Conservation (phyloP, 2,797 vertebrate species). For the Phalloptychus januarius region DNA sequence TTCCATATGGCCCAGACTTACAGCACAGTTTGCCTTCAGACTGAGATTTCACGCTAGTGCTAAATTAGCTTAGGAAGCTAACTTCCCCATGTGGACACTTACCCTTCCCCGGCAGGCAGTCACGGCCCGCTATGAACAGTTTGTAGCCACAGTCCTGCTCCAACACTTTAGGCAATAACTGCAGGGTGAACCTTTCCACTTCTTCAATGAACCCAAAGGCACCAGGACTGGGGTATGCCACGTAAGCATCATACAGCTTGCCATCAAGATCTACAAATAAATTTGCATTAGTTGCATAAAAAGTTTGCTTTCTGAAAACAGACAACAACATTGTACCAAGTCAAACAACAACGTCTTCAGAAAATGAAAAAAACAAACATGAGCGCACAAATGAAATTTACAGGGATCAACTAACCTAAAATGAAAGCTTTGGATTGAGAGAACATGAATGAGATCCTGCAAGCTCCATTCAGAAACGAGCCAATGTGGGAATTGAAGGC, state of each 20-base stretch:
- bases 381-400: neutral
- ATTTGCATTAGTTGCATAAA: neutral
- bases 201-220: conserved; percentile 62
- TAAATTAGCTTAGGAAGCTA: neutral
- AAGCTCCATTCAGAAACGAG: conserved; percentile 79
- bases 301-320: neutral
- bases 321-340: neutral
- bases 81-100: conserved; percentile 28
- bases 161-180: conserved; percentile 86
- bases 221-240: conserved; percentile 83
- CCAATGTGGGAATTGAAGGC: no score
- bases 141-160: conserved; percentile 89
- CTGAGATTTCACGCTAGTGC: neutral
- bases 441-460: conserved; percentile 13
- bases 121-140: conserved; percentile 89
- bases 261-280: conserved; percentile 82
- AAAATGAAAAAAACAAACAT: neutral
- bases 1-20: no score
- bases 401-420: neutral
- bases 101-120: conserved; percentile 89
- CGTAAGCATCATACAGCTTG: conserved; percentile 90
- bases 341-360: no score
- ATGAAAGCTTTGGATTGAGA: neutral
- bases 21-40: no score
- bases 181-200: conserved; percentile 85